Conservation (phyloP, 1,140 invertebrate genomes). For the Belonocnema kinseyi region DNA sequence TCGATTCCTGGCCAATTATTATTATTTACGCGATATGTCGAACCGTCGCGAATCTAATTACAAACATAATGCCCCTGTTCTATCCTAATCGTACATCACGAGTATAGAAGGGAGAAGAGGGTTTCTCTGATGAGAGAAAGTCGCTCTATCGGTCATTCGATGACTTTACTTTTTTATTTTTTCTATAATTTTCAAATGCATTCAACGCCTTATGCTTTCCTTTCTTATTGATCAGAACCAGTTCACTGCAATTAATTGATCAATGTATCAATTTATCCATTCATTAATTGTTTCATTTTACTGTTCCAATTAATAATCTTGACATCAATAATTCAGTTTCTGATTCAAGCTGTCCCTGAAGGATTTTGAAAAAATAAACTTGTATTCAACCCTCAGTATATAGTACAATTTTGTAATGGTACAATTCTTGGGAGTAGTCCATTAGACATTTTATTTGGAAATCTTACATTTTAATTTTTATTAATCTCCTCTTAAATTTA, state of each 20-base stretch:
- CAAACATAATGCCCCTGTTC: slow-evolving; percentile 39
- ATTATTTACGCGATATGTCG: slow-evolving; percentile 46
- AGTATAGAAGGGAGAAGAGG: slow-evolving; percentile 39
- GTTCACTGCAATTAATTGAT: not conserved
- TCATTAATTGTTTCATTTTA: too few relatives aligned
- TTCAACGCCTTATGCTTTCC: not conserved
- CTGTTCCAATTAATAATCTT: too few relatives aligned
- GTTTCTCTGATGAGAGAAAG: slow-evolving; percentile 57
- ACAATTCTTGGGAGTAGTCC: too few relatives aligned
- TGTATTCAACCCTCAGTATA: too few relatives aligned
- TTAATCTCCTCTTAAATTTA: too few relatives aligned
- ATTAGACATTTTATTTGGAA: too few relatives aligned
- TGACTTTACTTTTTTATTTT: slow-evolving; percentile 43
- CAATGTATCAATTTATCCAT: not conserved
- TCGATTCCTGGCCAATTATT: slow-evolving; percentile 39
- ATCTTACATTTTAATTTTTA: too few relatives aligned
- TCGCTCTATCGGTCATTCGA: slow-evolving; percentile 40
- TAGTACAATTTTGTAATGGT: too few relatives aligned
- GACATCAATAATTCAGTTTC: too few relatives aligned
- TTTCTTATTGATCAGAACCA: not conserved
- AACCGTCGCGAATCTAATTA: slow-evolving; percentile 51
- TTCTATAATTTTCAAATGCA: not conserved
- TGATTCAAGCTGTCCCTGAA: too few relatives aligned
- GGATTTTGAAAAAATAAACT: too few relatives aligned
- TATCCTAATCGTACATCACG: slow-evolving; percentile 41